Conservation (phyloP, 1,140 invertebrate genomes). For the Pseudomyrmex concolor region DNA sequence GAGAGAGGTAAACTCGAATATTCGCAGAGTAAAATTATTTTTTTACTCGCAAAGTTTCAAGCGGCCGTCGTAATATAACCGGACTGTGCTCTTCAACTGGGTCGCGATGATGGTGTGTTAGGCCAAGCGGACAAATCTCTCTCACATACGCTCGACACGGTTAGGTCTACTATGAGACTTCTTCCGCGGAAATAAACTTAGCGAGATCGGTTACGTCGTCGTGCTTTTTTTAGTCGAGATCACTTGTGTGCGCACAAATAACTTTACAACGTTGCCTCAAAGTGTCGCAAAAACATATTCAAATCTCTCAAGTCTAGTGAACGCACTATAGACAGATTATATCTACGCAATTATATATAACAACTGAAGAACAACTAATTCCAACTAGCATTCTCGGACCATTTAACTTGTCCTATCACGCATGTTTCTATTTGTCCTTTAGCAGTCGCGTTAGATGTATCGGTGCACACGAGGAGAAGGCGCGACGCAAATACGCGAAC, state of each 20-base stretch:
- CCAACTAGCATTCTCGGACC: slow-evolving; percentile 82
- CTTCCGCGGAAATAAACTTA: slow-evolving; percentile 38
- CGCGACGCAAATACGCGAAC: slow-evolving; percentile 38
- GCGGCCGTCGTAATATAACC: slow-evolving; percentile 61
- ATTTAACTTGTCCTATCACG: slow-evolving; percentile 84
- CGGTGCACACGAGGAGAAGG: not conserved
- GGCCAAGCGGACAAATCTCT: slow-evolving; percentile 52
- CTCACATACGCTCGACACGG: not conserved
- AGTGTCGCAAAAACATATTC: slow-evolving; percentile 8
- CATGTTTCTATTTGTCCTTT: slow-evolving; percentile 80
- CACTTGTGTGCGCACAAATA: not conserved
- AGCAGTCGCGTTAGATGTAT: slow-evolving; percentile 61
- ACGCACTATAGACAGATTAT: slow-evolving; percentile 17
- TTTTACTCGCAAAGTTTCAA: slow-evolving; percentile 68
- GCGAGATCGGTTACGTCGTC: slow-evolving; percentile 29
- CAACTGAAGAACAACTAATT: slow-evolving; percentile 83
- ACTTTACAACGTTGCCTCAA: not conserved
- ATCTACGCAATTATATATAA: slow-evolving; percentile 73
- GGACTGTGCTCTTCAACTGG: slow-evolving; percentile 33
- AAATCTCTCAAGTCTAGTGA: not conserved
- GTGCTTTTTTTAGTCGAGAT: not conserved
- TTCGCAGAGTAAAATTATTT: slow-evolving; percentile 65
- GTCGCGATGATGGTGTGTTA: slow-evolving; percentile 52
- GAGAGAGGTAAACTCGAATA: slow-evolving; percentile 52
- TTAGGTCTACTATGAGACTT: slow-evolving; percentile 9